Conservation (phyloP, 2,113 vertebrate species). For the Gulo gulo region DNA sequence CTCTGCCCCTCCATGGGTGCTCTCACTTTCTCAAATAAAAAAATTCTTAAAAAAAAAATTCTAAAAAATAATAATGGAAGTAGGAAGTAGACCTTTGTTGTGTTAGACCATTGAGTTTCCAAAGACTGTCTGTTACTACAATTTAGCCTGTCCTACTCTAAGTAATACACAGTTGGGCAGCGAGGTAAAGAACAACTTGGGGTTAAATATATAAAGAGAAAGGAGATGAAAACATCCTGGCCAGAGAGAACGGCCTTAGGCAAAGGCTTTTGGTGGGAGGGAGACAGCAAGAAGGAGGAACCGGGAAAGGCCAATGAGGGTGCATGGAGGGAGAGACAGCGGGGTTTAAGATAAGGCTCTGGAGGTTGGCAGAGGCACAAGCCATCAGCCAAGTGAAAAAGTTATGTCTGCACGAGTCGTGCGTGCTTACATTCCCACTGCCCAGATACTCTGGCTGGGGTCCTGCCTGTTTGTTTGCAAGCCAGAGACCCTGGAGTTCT, state of each 20-base stretch:
- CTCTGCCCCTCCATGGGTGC: neutral
- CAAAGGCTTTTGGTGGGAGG: neutral
- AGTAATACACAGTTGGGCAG: neutral
- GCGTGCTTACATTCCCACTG: neutral
- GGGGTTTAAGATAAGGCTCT: neutral
- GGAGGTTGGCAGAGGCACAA: neutral
- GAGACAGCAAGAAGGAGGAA: neutral
- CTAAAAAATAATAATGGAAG: neutral
- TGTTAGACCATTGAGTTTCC: neutral
- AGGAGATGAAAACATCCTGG: neutral
- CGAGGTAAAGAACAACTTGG: neutral
- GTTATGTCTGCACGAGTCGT: neutral
- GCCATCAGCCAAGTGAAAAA: neutral
- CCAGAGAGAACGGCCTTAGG: neutral
- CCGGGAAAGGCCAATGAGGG: neutral
- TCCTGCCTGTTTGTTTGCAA: constrained; percentile 45
- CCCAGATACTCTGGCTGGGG: neutral
- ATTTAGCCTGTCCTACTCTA: neutral
- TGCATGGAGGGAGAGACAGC: neutral
- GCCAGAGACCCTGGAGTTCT: constrained; percentile 32
- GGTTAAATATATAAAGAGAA: neutral
- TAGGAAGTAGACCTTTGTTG: neutral
- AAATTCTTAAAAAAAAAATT: neutral
- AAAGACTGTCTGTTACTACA: neutral
- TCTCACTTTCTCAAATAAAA: neutral